These are phyloP conservation scores for Agapornis roseicollis DNA, from an alignment of 2,113 vertebrate genomes.

Conservation along the genomic window DNA sequence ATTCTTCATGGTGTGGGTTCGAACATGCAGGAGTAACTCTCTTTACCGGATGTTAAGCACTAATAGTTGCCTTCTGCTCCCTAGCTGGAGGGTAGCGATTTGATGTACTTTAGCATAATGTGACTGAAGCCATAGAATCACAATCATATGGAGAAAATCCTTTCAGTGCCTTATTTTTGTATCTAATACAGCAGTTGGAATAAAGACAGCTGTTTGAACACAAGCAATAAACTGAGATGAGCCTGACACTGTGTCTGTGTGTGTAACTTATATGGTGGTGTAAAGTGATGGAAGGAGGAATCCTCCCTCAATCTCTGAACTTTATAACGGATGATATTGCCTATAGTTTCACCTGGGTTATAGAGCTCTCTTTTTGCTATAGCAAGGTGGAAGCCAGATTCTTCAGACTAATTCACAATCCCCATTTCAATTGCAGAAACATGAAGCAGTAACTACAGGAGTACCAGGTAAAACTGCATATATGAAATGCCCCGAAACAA, in stretches of 20 bases:
- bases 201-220: not conserved
- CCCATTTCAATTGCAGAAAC: not conserved
- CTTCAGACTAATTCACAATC: not conserved
- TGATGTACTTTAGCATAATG: not conserved
- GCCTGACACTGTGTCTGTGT: not conserved
- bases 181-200: not conserved
- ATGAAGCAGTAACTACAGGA: not conserved
- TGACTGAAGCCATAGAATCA: not conserved
- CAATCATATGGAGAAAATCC: not conserved
- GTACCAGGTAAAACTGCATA: not conserved
- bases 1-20: not conserved
- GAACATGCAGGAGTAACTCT: not conserved
- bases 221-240: slow-evolving; percentile 33
- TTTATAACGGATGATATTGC: not conserved
- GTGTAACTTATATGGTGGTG: not conserved
- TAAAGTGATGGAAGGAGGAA: not conserved
- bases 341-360: not conserved
- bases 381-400: not conserved
- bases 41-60: not conserved
- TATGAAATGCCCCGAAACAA: not conserved
- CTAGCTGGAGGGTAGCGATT: not conserved
- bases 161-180: slow-evolving; percentile 34
- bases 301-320: not conserved
- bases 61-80: not conserved
- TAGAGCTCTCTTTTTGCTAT: not conserved